Conservation (phyloP, 1,140 invertebrate genomes). For the Spodoptera litura region DNA sequence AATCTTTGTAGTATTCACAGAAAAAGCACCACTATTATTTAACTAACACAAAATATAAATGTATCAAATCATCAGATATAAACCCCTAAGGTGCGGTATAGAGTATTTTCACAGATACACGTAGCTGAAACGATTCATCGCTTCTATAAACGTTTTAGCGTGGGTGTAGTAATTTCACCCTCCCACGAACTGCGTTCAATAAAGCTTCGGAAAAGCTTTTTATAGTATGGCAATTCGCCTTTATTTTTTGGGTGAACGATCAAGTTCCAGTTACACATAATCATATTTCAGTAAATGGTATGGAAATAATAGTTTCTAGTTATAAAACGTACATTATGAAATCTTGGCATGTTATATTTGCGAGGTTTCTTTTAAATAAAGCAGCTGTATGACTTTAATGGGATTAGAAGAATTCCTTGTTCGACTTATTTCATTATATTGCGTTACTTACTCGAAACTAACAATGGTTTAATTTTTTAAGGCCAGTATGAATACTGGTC, state of each 20-base stretch:
- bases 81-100: slow-evolving; percentile 4
- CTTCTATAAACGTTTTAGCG: slow-evolving; percentile 51
- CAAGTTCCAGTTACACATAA: slow-evolving; percentile 15
- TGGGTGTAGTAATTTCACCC: slow-evolving; percentile 51
- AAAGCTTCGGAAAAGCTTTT: slow-evolving; percentile 25
- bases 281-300: slow-evolving; percentile 12
- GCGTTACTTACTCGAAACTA: no score
- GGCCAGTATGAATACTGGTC: no score
- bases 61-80: not conserved
- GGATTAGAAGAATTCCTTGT: slow-evolving; percentile 25
- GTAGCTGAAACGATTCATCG: slow-evolving; percentile 49
- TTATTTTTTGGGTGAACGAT: slow-evolving; percentile 23
- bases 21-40: no score
- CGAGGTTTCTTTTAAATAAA: slow-evolving; percentile 35
- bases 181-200: slow-evolving; percentile 49
- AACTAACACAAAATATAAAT: no score
- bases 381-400: slow-evolving; percentile 20
- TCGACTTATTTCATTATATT: no score
- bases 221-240: slow-evolving; percentile 27
- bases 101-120: slow-evolving; percentile 15
- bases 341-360: slow-evolving; percentile 19
- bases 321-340: slow-evolving; percentile 7
- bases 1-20: no score
- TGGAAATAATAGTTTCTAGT: slow-evolving; percentile 14
- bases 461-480: no score